phyloP scores from a whole-genome alignment of 2,797 vertebrate species.

The Geotrypetes seraphini region DNA sequence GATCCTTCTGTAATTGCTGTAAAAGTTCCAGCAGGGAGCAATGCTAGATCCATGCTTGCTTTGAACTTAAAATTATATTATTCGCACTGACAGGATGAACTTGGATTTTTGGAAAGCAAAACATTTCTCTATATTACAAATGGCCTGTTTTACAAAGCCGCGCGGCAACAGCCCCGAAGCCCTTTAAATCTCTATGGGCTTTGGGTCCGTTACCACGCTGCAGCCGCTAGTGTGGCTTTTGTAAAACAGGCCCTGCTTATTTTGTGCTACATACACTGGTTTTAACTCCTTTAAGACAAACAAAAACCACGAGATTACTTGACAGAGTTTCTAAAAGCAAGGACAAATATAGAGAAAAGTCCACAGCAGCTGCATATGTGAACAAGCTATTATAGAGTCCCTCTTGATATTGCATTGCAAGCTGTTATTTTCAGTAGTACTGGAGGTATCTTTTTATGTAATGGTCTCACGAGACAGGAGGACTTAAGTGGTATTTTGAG shows the following conservation, averaged over 20 bases:
- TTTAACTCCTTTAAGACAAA: conserved; percentile 4
- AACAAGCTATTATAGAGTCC: conserved; percentile 15
- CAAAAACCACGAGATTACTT: neutral
- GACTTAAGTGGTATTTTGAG: conserved; percentile 33
- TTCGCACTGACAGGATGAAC: too few species aligned
- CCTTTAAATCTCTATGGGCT: too few species aligned
- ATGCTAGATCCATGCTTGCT: neutral
- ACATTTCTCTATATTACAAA: too few species aligned
- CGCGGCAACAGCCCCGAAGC: too few species aligned
- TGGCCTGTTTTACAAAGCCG: too few species aligned
- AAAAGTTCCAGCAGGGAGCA: too few species aligned
- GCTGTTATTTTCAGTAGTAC: conserved; percentile 22
- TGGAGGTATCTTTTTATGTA: conserved; percentile 29
- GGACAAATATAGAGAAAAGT: conserved; percentile 1
- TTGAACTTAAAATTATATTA: neutral
- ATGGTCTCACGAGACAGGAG: conserved; percentile 26
- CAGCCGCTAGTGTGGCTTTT: too few species aligned
- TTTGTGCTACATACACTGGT: neutral
- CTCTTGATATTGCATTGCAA: conserved; percentile 24
- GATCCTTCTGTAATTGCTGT: too few species aligned
- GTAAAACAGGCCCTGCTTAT: too few species aligned
- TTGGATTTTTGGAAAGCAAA: too few species aligned
- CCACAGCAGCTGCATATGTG: conserved; percentile 22
- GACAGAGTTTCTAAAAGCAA: conserved; percentile 5
- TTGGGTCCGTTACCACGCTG: too few species aligned